A percentile compares a stretch with the other conserved stretches of the same genome.
Conservation (phyloP, 2,888 invertebrate genomes). For the Caenorhabditis zanzibari region DNA sequence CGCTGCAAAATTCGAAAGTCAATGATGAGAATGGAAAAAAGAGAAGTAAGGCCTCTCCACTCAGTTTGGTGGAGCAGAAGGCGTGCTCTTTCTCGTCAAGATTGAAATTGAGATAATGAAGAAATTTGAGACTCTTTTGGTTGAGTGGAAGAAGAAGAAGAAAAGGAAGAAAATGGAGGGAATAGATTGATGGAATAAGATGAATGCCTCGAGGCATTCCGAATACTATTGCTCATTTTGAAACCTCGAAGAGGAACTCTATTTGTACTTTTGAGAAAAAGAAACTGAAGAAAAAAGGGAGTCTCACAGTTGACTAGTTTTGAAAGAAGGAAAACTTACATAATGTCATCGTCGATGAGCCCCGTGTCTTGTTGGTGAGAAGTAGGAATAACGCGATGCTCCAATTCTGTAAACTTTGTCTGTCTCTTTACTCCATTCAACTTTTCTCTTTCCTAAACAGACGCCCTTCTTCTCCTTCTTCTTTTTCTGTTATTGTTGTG, state of each 20-base stretch:
- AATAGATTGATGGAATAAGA: slow-evolving; percentile 35
- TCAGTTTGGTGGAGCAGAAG: slow-evolving; percentile 40
- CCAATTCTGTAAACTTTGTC: slow-evolving; percentile 59
- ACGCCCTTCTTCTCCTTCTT: slow-evolving; percentile 22
- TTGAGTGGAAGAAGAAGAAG: slow-evolving; percentile 33
- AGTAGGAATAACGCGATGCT: slow-evolving; percentile 53
- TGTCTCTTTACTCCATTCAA: slow-evolving; percentile 12
- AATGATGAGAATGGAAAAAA: slow-evolving; percentile 24
- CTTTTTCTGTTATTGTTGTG: slow-evolving; percentile 50
- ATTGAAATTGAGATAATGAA: slow-evolving; percentile 59
- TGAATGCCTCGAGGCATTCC: slow-evolving; percentile 37
- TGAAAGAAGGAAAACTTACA: slow-evolving; percentile 62
- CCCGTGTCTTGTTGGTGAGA: slow-evolving; percentile 62
- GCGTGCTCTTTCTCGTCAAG: slow-evolving; percentile 48
- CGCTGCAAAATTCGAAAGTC: slow-evolving; percentile 64
- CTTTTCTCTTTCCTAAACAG: slow-evolving; percentile 6
- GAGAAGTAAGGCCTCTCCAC: slow-evolving; percentile 8
- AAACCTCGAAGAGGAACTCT: not conserved
- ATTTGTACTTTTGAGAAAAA: not conserved
- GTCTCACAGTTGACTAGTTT: not conserved
- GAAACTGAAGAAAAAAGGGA: not conserved
- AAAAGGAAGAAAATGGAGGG: not conserved
- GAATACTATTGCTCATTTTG: not conserved
- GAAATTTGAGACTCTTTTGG: slow-evolving; percentile 58
- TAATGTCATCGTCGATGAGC: slow-evolving; percentile 78